Conservation (phyloP, 2,888 invertebrate species). For the Ormyrus rosae region DNA sequence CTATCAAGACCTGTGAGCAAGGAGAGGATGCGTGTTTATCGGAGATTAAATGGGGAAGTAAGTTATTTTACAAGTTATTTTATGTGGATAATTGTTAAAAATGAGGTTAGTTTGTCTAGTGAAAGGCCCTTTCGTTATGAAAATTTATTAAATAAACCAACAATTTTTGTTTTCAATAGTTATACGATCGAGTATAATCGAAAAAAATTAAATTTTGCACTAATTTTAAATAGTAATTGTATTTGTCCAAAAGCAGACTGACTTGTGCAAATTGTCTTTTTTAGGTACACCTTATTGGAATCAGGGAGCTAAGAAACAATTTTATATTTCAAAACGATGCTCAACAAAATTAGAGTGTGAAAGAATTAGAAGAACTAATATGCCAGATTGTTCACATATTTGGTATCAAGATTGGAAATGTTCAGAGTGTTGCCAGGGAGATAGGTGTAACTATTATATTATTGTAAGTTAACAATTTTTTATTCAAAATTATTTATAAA, state of each 20-base stretch:
- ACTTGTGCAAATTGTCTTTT: slow-evolving; percentile 3
- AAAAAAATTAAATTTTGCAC: no score
- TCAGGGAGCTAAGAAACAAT: slow-evolving; percentile 93
- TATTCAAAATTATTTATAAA: neutral
- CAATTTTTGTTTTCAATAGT: neutral
- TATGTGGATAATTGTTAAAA: slow-evolving; percentile 4
- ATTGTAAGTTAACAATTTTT: slow-evolving; percentile 84
- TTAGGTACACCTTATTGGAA: slow-evolving; percentile 94
- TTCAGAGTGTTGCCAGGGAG: slow-evolving; percentile 96
- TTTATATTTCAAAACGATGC: slow-evolving; percentile 94
- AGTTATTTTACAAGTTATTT: slow-evolving; percentile 67
- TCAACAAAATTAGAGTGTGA: slow-evolving; percentile 89
- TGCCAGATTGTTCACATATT: slow-evolving; percentile 90
- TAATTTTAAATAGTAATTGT: no score
- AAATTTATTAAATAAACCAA: neutral
- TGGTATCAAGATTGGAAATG: slow-evolving; percentile 99
- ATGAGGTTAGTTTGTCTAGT: slow-evolving; percentile 43
- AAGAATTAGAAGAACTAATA: slow-evolving; percentile 82
- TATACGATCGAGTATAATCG: no score
- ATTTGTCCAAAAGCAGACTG: no score
- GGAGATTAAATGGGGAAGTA: slow-evolving; percentile 94
- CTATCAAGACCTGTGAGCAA: slow-evolving; percentile 92
- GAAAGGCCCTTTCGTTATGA: neutral
- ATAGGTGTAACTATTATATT: slow-evolving; percentile 95
- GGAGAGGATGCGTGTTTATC: slow-evolving; percentile 92